These are phyloP conservation scores for Odiellus spinosus DNA, from an alignment of 2,888 invertebrate species.

Conservation along the genomic window DNA sequence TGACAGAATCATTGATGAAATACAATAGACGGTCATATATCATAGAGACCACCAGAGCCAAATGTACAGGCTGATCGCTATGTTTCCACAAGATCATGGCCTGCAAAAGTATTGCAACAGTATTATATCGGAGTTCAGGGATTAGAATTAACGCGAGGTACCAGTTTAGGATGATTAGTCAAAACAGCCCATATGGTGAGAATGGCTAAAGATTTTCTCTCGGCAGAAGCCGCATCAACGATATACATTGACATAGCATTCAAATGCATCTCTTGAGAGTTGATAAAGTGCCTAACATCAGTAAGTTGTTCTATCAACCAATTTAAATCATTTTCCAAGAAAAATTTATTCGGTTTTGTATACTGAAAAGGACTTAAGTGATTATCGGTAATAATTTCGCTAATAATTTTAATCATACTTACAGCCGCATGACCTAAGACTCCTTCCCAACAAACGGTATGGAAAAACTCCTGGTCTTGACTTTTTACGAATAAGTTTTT, in stretches of 20 bases:
- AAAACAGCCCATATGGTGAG: conserved; percentile 23
- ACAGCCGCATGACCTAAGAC: conserved; percentile 24
- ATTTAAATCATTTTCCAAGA: conserved; percentile 22
- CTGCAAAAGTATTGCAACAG: too few species aligned
- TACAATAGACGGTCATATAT: conserved; percentile 18
- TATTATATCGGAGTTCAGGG: too few species aligned
- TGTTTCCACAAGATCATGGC: conserved; percentile 21
- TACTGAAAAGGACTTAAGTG: conserved; percentile 17
- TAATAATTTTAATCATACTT: too few species aligned
- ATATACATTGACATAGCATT: conserved; percentile 23
- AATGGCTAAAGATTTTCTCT: conserved; percentile 21
- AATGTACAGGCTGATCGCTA: conserved; percentile 23
- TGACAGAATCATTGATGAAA: conserved; percentile 20
- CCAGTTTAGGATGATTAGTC: conserved; percentile 19
- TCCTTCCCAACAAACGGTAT: conserved; percentile 26
- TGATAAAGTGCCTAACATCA: conserved; percentile 26
- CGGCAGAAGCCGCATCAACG: conserved; percentile 19
- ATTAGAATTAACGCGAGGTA: too few species aligned
- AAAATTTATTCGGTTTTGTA: conserved; percentile 18
- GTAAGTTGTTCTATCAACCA: conserved; percentile 24
- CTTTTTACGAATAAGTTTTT: conserved; percentile 25
- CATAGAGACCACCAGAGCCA: conserved; percentile 23
- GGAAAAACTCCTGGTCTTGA: conserved; percentile 28
- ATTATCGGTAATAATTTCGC: too few species aligned
- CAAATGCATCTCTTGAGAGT: conserved; percentile 26